phyloP scores from a whole-genome alignment of 2,888 invertebrate species.

The Syritta pipiens region DNA sequence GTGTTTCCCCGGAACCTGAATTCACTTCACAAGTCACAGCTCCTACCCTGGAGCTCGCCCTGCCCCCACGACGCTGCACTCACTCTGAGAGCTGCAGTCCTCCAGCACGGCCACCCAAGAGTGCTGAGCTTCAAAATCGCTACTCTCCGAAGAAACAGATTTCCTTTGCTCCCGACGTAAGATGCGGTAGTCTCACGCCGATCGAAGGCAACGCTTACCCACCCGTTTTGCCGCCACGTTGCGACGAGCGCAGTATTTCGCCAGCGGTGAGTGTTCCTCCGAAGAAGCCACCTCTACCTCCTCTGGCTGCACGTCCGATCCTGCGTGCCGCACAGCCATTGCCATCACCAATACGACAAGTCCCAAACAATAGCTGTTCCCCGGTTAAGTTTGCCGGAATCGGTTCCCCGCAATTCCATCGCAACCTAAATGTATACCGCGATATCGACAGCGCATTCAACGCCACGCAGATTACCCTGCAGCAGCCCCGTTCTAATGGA shows the following conservation, averaged over 20 bases:
- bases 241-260: slow-evolving; percentile 66
- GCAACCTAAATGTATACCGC: slow-evolving; percentile 82
- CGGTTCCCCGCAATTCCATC: slow-evolving; percentile 83
- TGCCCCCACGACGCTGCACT: slow-evolving; percentile 83
- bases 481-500: slow-evolving; percentile 74
- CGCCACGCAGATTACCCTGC: slow-evolving; percentile 24
- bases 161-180: slow-evolving; percentile 23
- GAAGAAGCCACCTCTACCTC: slow-evolving; percentile 87
- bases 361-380: slow-evolving; percentile 72
- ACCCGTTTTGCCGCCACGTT: slow-evolving; percentile 75
- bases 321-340: slow-evolving; percentile 82
- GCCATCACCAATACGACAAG: slow-evolving; percentile 81
- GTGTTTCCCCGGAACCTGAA: slow-evolving; percentile 14
- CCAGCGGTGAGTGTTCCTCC: slow-evolving; percentile 80
- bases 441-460: slow-evolving; percentile 80
- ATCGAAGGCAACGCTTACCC: slow-evolving; percentile 69
- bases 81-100: slow-evolving; percentile 83
- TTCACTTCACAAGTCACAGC: slow-evolving; percentile 77
- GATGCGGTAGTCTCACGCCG: not conserved
- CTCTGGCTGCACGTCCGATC: slow-evolving; percentile 81
- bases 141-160: slow-evolving; percentile 77
- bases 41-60: slow-evolving; percentile 79
- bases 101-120: slow-evolving; percentile 86
- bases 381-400: slow-evolving; percentile 82
- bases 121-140: slow-evolving; percentile 78